Base-by-base conservation (phyloP, 1,140 invertebrate genomes). In the Apis dorsata region DNA sequence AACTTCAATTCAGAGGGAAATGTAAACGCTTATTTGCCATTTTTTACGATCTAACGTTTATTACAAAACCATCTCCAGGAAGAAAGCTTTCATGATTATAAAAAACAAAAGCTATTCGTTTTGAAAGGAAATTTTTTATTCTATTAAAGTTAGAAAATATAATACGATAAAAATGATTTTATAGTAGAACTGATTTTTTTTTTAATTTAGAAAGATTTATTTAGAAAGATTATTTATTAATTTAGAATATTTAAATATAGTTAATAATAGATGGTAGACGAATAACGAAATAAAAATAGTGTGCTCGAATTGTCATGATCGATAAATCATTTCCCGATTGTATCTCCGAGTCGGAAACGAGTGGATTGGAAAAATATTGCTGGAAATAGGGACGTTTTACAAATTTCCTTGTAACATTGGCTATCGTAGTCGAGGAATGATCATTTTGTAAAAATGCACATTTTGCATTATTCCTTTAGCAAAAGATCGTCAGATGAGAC, bases 391-490 rank as follows among this genome's bases (percentile, higher is more conserved):
- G 28, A 66, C 28, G 17, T 75, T 59, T 57, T 11, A 17, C 15
- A 21, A 66, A 66, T 68, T 81, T 57, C 17, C 55, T 1, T 19
- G 71, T 8, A 34, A 28, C n/a, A 34, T 44, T 53, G 71, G 34
- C n/a, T 66, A 60, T 28, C 21, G 12, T 21, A 17, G n/a, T 11
- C 3, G 17, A 34, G 28, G 21, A 51, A 57, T 60, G 68, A 75
- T 81, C 79, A 12, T 10, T 2, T 49, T 59, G 53, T n/a, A 66
- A 24, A 68, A 34, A 0, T 24, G n/a, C 28, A 15, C 72, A 65
- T 60, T 80, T 73, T 17, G 60, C 53, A 13, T 72, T 76, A 57
- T 75, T 81, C 62, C 13, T 4, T 77, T 53, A 5, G 15, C 7
- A 24, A 73, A 21, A 28, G 70, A 65, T 73, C 10, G 69, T 21